These are phyloP conservation scores for Microtus pennsylvanicus DNA, from an alignment of 2,113 vertebrate species.

Conservation along the genomic window DNA sequence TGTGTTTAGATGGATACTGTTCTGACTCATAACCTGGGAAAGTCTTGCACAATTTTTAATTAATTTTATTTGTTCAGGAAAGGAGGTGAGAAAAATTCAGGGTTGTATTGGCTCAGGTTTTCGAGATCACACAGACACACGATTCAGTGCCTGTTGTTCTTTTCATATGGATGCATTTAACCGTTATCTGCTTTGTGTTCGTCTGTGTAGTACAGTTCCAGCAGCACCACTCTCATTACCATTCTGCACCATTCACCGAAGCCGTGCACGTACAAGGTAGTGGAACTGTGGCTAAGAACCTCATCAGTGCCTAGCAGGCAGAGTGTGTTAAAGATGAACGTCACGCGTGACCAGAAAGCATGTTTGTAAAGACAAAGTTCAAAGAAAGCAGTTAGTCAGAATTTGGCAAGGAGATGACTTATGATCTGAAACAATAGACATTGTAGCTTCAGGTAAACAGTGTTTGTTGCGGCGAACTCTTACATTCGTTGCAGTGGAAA, in stretches of 20 bases:
- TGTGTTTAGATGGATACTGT: not conserved
- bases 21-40: not conserved
- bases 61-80: conserved; percentile 35
- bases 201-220: not conserved
- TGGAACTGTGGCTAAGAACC: not conserved
- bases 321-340: not conserved
- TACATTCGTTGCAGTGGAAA: not conserved
- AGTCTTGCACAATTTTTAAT: not conserved
- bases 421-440: not conserved
- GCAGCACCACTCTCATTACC: not conserved
- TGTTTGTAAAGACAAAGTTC: not conserved
- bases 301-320: not conserved
- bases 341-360: not conserved
- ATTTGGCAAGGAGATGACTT: not conserved
- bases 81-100: not conserved
- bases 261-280: not conserved
- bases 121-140: not conserved
- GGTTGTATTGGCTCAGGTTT: not conserved
- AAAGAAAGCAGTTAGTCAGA: not conserved
- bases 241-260: not conserved
- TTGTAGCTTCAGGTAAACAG: not conserved
- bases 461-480: not conserved
- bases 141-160: not conserved
- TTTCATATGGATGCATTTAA: not conserved
- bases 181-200: not conserved